Percentiles rank a stretch among this genome's conserved stretches.
Evolutionary conservation across 2,888 invertebrate species (phyloP).

Genomic region (Ormyrus thymus): DNA sequence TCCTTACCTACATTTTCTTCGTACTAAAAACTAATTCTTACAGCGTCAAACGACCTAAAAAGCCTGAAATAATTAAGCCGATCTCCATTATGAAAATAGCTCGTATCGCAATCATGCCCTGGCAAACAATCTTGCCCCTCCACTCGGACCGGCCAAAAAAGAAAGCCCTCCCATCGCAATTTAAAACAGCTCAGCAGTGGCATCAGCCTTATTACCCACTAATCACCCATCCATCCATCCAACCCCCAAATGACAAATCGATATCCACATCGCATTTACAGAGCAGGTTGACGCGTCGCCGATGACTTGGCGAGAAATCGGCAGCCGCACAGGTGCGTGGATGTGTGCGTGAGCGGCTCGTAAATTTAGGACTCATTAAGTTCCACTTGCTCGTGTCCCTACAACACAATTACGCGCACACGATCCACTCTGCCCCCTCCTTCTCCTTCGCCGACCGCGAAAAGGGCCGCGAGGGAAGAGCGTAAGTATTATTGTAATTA

Average conservation of each 20-base stretch:
- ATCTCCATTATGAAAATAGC: no score
- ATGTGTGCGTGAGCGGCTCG: constrained; percentile 14
- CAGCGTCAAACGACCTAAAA: no score
- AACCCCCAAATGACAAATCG: no score
- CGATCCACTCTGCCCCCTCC: background rate
- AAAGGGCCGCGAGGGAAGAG: constrained; percentile 61
- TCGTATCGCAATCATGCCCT: no score
- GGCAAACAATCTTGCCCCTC: no score
- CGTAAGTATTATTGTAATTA: constrained; percentile 74
- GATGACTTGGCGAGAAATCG: no score
- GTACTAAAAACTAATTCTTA: no score
- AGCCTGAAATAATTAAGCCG: no score
- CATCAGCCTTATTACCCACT: background rate
- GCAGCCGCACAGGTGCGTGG: no score
- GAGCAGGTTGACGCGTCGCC: background rate
- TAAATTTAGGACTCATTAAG: constrained; percentile 70
- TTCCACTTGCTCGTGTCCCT: constrained; percentile 58
- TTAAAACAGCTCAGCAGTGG: constrained; percentile 1
- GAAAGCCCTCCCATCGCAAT: background rate
- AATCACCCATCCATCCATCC: background rate
- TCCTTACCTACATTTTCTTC: no score
- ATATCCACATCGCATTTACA: no score
- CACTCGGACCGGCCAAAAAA: no score
- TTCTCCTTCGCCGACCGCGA: constrained; percentile 58
- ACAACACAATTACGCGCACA: constrained; percentile 8